Evolutionary conservation across 2,797 vertebrate species (phyloP), one percentile per base, ranked within the genome.

Genomic region (Fringilla coelebs): DNA sequence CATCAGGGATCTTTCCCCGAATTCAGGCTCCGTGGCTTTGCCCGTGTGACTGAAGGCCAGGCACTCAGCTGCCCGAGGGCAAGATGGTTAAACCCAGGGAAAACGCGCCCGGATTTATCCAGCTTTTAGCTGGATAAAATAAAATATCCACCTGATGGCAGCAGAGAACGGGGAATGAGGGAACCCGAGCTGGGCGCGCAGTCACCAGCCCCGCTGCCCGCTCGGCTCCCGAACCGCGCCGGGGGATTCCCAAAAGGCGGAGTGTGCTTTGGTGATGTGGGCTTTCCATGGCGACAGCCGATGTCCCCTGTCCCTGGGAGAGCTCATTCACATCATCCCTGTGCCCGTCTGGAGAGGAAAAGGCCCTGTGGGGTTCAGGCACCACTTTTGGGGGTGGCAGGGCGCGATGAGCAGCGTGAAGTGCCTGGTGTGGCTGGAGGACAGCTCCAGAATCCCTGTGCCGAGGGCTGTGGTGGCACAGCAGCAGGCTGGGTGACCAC

Each of bases 131-230:
- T 52, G 84, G 78, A 84, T 26, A 29, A 62, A 85, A 32, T 8
- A 17, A 57, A 73, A n/a, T 1, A 65, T 78, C 97, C 97, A 97
- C 97, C 71, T 22, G 97, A 89, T 95, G 96, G 95, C 91, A 94
- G 96, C 96, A 97, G 91, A 97, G 91, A 90, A 94, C 79, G 1
- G 36, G 41, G 72, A 94, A 96, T 96, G 67, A 19, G 41, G 40
- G 24, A n/a, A 12, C 17, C 26, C 3, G 11, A 34, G 18, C 34
- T 34, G 54, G 11, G 2, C 6, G 62, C 58, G 17, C 3, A 0
- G 22, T 6, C 17, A 1, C 38, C 31, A 8, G 12, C 26, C 22
- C 34, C 2, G 6, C 36, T 15, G 17, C 5, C 45, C 6, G 3
- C 32, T 36, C 54, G 0, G 22, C 1, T 46, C 21, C 2, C 1